Evolutionary conservation across 2,797 vertebrate genomes (phyloP).

Genomic region (Chaenodraco wilsoni): DNA sequence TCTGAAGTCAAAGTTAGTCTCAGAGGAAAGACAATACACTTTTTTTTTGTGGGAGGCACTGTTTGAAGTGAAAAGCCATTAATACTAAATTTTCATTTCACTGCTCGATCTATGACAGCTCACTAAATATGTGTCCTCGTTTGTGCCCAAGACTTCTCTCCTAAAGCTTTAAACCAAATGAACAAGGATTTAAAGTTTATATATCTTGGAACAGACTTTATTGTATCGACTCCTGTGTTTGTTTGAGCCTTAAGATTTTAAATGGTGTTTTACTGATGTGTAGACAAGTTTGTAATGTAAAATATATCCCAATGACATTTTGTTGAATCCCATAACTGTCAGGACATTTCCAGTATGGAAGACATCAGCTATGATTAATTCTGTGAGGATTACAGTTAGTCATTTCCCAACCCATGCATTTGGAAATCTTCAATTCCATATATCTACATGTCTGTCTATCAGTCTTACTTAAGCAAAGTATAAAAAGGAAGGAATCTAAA

Average conservation of each 20-base stretch:
- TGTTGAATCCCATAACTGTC: slow-evolving; percentile 20
- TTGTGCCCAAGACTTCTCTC: slow-evolving; percentile 1
- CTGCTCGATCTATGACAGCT: slow-evolving; percentile 20
- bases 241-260: slow-evolving; percentile 8
- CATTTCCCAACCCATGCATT: slow-evolving; percentile 40
- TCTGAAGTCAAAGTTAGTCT: slow-evolving; percentile 11
- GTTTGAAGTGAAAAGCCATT: slow-evolving; percentile 38
- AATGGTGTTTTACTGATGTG: neutral
- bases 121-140: slow-evolving; percentile 10
- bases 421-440: slow-evolving; percentile 38
- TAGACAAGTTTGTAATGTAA: neutral
- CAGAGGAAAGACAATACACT: slow-evolving; percentile 5
- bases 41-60: slow-evolving; percentile 18
- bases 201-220: slow-evolving; percentile 9
- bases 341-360: slow-evolving; percentile 28
- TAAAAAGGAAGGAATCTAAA: slow-evolving; percentile 21
- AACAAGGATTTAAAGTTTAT: slow-evolving; percentile 15
- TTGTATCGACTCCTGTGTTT: slow-evolving; percentile 37
- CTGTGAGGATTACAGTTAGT: slow-evolving; percentile 50
- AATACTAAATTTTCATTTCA: slow-evolving; percentile 28
- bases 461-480: slow-evolving; percentile 46
- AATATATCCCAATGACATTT: slow-evolving; percentile 15
- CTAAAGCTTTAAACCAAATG: slow-evolving; percentile 21
- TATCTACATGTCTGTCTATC: slow-evolving; percentile 48
- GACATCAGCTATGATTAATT: slow-evolving; percentile 46